Evolutionary conservation across 2,113 vertebrate genomes (phyloP), one percentile per base, ranked within the genome.

Genomic region (Talpa occidentalis): DNA sequence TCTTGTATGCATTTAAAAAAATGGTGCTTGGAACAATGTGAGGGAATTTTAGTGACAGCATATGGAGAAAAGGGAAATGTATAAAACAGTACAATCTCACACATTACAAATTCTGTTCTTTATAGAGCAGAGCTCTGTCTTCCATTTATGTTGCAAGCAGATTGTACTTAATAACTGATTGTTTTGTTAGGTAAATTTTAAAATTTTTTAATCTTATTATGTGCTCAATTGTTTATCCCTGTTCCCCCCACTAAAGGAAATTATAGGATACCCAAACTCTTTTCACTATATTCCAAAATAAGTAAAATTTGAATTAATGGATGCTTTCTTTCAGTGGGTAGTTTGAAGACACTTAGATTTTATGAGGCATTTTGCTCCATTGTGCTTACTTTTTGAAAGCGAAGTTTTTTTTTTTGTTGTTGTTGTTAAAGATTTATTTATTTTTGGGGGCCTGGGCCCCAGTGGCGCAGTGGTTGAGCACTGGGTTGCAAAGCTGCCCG

Each of bases 331-430:
- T 77, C 11, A 19, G 16, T 42, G 28, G 35, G 5, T 82, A 60
- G 52, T 62, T 44, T 64, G 24, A 70, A 62, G 52, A 69, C 3
- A 21, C 11, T 40, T 90, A 85, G 59, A 54, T 74, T 80, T 87
- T 21, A 49, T 24, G 74, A 72, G 28, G 54, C 21, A 7, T 92
- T 79, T 22, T 91, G 19, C 60, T 74, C 35, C 5, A 40, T 3
- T 62, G 10, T 90, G 52, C 70, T n/a, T 69, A 40, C 30, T 90
- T 94, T 28, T 64, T 76, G 22, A 59, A 91, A 94, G 60, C 14
- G 30, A 2, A 28, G 30, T 91, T 59, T 28, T 56, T 64, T n/a
- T n/a, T n/a, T n/a, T n/a, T n/a, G n/a, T n/a, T n/a, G n/a, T n/a
- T n/a, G n/a, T n/a, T n/a, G n/a, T n/a, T n/a, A n/a, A n/a, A n/a